Base-by-base conservation (phyloP, 2,797 vertebrate genomes). In the Ctenopoma kingsleyae region DNA sequence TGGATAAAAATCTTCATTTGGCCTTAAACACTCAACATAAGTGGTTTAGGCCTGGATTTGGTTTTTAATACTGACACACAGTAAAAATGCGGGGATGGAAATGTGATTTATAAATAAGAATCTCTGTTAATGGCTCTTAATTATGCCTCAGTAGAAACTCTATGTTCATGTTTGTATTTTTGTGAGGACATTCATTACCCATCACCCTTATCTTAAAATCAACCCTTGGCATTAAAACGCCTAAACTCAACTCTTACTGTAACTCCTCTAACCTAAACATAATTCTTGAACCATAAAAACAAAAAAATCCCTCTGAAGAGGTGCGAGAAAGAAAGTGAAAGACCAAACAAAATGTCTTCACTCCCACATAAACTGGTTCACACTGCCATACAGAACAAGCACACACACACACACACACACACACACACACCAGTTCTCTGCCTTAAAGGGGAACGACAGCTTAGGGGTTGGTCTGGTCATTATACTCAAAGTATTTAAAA, bases 371-470 rank as follows among this genome's bases (percentile, higher is more conserved):
- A 32, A 8, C 30, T 32, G 30, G 30, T 32, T 8, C 30, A 8
- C 30, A 8, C 30, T 32, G 8, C 8, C 30, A 32, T 8, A 32
- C 30, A 32, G 30, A 22, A 32, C 30, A 32, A 32, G 30, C 53
- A 23, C 19, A 44, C 23, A 30, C 46, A 20, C 23, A 12, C 6
- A 8, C 25, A 3, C 13, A 27, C 53, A 20, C 16, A 40, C 19
- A 23, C 46, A 20, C 19, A 12, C 8, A 8, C 25, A 3, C 13
- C 19, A 47, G 54, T 68, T 78, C 57, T 81, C 52, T 67, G 67
- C 74, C 79, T 69, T 25, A 50, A 27, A 56, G 51, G 19, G 56
- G 65, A 55, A 76, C 16, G 30, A 61, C 72, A 53, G 11, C 74
- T 23, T 23, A 23, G 23, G 23, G 23, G 23, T 23, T 23, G 2